These are phyloP conservation scores for Rallus limicola DNA, from an alignment of 2,113 vertebrate genomes.

Conservation along the genomic window DNA sequence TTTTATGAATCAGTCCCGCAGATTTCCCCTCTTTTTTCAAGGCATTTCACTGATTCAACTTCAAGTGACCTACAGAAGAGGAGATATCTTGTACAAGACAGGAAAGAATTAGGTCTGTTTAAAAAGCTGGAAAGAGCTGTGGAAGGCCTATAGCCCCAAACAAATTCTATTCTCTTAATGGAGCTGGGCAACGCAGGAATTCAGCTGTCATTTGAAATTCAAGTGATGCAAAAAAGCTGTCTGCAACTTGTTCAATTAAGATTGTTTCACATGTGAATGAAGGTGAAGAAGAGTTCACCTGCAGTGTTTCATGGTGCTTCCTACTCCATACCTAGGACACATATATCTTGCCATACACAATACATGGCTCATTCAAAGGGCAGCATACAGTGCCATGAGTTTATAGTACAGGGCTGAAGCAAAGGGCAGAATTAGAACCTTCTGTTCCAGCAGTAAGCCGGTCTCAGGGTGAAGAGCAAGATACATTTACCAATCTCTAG, in stretches of 20 bases:
- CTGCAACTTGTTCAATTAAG: not conserved
- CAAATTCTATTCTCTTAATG: not conserved
- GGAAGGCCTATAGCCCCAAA: constrained; percentile 2
- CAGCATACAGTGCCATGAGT: not conserved
- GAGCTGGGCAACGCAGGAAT: not conserved
- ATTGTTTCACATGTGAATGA: not conserved
- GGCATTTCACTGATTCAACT: not conserved
- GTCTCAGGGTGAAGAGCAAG: not conserved
- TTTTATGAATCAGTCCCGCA: not conserved
- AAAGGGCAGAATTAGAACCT: not conserved
- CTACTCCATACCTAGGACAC: not conserved
- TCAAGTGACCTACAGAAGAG: not conserved
- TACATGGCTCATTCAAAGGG: accelerated
- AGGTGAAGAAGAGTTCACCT: not conserved
- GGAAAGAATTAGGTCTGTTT: constrained; percentile 9
- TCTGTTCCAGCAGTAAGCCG: not conserved
- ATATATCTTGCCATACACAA: accelerated
- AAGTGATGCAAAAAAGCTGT: not conserved
- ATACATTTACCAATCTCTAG: not conserved
- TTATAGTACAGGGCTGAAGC: not conserved
- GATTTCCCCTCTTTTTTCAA: not conserved
- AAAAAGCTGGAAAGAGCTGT: not conserved
- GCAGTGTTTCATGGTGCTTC: not conserved
- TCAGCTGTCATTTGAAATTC: not conserved
- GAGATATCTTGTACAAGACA: not conserved